Evolutionary conservation across 92 coral and sea anemone genomes (phyloP).

Genomic region (Actinostola sp.): DNA sequence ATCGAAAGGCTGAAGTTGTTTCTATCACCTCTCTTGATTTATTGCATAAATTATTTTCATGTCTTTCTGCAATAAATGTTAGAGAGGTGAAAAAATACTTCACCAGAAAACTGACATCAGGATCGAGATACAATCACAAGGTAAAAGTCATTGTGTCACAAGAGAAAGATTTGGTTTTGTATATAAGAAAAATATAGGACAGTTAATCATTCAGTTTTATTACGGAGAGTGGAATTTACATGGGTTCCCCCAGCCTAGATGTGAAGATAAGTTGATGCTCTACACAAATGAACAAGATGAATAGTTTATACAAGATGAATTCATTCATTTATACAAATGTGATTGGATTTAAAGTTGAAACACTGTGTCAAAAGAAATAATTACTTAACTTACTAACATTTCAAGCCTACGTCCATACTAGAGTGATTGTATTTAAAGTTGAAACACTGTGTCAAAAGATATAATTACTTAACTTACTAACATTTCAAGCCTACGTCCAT

Average conservation of each 20-base stretch:
- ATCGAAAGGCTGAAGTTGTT: slow-evolving; percentile 63
- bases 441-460: too few species aligned
- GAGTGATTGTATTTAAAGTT: too few species aligned
- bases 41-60: slow-evolving; percentile 50
- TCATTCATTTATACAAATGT: too few species aligned
- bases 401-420: too few species aligned
- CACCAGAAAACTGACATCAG: slow-evolving; percentile 2
- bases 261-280: slow-evolving; percentile 9
- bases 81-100: slow-evolving; percentile 48
- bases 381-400: too few species aligned
- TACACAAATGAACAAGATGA: too few species aligned
- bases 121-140: slow-evolving; percentile 15
- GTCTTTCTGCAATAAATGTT: slow-evolving; percentile 42
- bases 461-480: too few species aligned
- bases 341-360: too few species aligned
- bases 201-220: slow-evolving; percentile 59
- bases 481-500: too few species aligned
- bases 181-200: slow-evolving; percentile 48
- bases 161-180: slow-evolving; percentile 63
- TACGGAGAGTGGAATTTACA: slow-evolving; percentile 70
- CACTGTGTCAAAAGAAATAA: too few species aligned
- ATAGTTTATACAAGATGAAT: too few species aligned
- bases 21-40: slow-evolving; percentile 54
- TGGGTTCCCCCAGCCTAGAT: slow-evolving; percentile 64
- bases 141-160: slow-evolving; percentile 30